Evolutionary conservation across 2,888 invertebrate species (phyloP), one percentile per base, ranked within the genome.

Genomic region (Trissolcus brochymenae): DNA sequence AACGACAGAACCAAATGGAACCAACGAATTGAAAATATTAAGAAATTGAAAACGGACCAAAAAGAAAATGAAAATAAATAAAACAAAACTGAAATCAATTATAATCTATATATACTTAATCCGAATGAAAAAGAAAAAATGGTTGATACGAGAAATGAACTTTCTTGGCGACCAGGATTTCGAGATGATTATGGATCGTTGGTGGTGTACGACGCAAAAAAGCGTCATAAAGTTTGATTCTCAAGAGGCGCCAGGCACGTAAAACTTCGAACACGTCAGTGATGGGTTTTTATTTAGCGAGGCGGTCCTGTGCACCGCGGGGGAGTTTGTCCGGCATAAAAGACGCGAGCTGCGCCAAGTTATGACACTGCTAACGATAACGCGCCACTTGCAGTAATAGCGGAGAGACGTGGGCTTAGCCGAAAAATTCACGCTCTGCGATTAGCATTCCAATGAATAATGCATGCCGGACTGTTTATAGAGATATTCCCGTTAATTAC

Each of bases 381-480:
- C 67, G 35, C 35, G 59, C 70, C 78, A 74, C 74, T 78, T 57
- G 71, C 78, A 74, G 70, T 71, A 78, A 78, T 60, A 71, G 35
- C 35, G 35, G 9, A 11, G 1, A 35, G 35, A 35, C 35, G 25
- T 25, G 59, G 76, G 64, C 74, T 70, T 62, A 64, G 35, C 68
- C 67, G 35, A 72, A 68, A 79, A 76, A 76, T 73, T 76, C 79
- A 76, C 67, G 74, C 74, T 74, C 68, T 55, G 79, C 70, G 73
- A 73, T 76, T 76, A 79, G 76, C 75, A 75, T 73, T 54, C 73
- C 74, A 70, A 76, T 79, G 79, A 79, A 79, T 79, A 79, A 79
- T 79, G 71, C 79, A 79, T 79, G 62, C 71, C 46, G 71, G 74
- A 79, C 79, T 79, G 73, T 79, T 79, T 76, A 70, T 76, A 76